Evolutionary conservation across 2,113 vertebrate genomes (phyloP).

Genomic region (Trematocara nigrifrons): DNA sequence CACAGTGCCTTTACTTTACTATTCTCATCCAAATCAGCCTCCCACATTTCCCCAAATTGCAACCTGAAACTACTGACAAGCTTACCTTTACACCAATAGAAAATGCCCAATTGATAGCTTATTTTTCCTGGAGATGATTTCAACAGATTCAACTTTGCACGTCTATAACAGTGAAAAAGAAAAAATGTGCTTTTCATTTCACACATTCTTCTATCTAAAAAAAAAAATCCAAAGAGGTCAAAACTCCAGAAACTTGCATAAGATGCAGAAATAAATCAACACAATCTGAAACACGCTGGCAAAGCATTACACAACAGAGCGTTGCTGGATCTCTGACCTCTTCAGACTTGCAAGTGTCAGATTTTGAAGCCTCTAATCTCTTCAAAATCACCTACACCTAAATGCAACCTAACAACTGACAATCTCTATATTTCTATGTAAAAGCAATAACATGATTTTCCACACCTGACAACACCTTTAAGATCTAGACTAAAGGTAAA

Average conservation of each 20-base stretch:
- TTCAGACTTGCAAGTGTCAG: not conserved
- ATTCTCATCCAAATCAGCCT: not conserved
- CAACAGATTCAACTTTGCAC: rapidly evolving
- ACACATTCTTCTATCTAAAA: not conserved
- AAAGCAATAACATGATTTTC: not conserved
- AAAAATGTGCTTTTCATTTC: rapidly evolving
- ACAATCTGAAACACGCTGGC: not conserved
- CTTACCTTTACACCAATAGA: not conserved
- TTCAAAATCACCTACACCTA: not conserved
- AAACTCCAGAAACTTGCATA: not conserved
- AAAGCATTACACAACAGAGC: not conserved
- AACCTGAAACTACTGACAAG: not conserved
- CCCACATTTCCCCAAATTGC: not conserved
- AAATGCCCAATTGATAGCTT: not conserved
- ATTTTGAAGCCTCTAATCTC: not conserved
- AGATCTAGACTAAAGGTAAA: not conserved
- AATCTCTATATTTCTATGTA: rapidly evolving
- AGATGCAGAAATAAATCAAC: not conserved
- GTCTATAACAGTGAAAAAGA: not conserved
- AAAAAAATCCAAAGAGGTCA: not conserved
- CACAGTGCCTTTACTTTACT: not conserved
- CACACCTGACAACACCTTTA: not conserved
- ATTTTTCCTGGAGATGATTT: not conserved
- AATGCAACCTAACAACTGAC: not conserved
- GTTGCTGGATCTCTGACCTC: not conserved